Evolutionary conservation across 1,140 invertebrate species (phyloP).

Genomic region (Leguminivora glycinivorella): DNA sequence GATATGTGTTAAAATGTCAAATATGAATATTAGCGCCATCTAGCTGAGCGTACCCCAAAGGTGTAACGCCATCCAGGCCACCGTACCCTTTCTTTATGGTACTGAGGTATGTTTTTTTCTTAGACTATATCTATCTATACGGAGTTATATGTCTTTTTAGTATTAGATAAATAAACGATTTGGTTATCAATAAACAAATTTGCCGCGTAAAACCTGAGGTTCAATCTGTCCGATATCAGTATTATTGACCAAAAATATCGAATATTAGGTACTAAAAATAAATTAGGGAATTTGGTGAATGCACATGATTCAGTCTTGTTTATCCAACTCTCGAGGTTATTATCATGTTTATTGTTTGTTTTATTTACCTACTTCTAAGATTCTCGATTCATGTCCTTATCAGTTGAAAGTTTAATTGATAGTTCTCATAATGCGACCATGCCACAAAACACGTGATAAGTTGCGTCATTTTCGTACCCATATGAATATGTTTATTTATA

Average conservation of each 20-base stretch:
- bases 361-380: conserved; percentile 36
- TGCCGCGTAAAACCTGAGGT: background rate
- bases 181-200: background rate
- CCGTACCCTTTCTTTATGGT: no score
- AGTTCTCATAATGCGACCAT: conserved; percentile 33
- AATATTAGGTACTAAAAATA: background rate
- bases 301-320: conserved; percentile 35
- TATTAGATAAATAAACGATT: background rate
- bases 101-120: no score
- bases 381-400: conserved; percentile 32
- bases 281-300: background rate
- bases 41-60: no score
- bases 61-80: no score
- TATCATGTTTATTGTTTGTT: conserved; percentile 37
- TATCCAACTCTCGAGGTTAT: conserved; percentile 19
- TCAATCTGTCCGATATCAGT: no score
- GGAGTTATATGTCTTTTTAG: no score
- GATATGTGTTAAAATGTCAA: no score
- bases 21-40: no score
- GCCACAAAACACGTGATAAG: conserved; percentile 36
- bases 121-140: no score
- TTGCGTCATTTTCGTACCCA: conserved; percentile 24
- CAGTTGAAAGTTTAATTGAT: conserved; percentile 34
- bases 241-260: no score
- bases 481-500: background rate